Conservation (phyloP, 2,113 vertebrate genomes). For the Phalacrocorax carbo region DNA sequence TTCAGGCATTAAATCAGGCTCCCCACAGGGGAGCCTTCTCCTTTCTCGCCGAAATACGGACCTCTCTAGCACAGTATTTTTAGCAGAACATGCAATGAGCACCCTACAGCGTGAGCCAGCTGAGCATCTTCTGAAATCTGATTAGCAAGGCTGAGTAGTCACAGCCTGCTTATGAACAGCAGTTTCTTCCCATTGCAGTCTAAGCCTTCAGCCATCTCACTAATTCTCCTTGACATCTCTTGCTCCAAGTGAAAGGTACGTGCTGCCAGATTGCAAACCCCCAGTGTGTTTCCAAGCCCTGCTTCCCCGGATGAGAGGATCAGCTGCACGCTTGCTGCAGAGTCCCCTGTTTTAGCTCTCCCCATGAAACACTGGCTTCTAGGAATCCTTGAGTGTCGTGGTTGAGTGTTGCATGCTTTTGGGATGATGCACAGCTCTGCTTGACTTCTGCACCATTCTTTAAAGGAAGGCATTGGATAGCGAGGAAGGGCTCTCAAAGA, state of each 20-base stretch:
- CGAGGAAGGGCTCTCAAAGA: neutral
- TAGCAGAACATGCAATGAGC: neutral
- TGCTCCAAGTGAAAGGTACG: neutral
- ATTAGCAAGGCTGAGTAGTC: conserved; percentile 2
- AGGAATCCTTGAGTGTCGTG: neutral
- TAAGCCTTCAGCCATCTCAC: neutral
- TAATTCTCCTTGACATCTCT: neutral
- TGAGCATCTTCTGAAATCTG: neutral
- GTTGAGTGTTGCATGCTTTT: neutral
- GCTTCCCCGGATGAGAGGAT: accelerated
- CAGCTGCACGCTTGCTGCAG: neutral
- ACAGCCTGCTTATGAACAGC: neutral
- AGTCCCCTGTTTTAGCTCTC: neutral
- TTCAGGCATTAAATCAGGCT: neutral
- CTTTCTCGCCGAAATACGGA: neutral
- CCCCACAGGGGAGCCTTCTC: neutral
- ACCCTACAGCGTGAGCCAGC: neutral
- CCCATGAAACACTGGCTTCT: neutral
- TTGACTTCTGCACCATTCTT: neutral
- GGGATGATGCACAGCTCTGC: neutral
- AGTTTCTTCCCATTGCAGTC: neutral
- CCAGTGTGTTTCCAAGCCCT: neutral
- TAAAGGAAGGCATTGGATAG: neutral
- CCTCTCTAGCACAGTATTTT: neutral
- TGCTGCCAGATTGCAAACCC: neutral